Percentiles rank a stretch among this genome's conserved stretches.
Conservation (phyloP, 2,888 invertebrate genomes). For the Acanthococcus lagerstroemiae region DNA sequence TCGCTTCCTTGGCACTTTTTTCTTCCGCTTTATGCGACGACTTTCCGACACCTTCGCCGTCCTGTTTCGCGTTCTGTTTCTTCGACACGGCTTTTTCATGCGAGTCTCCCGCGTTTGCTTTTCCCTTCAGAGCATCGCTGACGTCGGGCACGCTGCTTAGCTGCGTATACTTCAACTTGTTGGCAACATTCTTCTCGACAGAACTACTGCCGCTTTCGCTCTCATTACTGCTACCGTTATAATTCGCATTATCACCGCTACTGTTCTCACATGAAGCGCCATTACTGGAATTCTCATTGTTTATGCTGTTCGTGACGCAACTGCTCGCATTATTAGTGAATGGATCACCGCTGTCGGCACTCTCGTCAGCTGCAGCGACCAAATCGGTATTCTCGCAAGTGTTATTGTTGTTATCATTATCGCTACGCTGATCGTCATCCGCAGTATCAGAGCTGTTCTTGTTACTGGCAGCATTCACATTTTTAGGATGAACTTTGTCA, state of each 20-base stretch:
- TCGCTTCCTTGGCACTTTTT: neutral
- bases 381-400: neutral
- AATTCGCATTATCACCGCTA: no score
- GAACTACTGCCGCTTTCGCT: neutral
- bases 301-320: no score
- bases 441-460: neutral
- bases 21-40: neutral
- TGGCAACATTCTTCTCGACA: neutral
- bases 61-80: neutral
- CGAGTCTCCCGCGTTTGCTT: neutral
- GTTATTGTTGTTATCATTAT: neutral
- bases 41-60: neutral
- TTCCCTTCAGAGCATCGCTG: neutral
- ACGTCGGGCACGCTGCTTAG: neutral
- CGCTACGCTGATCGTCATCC: neutral
- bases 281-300: no score
- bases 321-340: no score
- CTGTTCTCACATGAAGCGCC: no score
- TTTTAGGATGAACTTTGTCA: slow-evolving; percentile 7
- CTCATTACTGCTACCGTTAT: neutral
- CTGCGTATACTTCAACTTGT: neutral
- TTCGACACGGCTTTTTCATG: neutral
- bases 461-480: neutral
- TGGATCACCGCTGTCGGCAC: neutral
- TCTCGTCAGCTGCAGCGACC: neutral